Conservation (phyloP, 2,797 vertebrate genomes). For the Eremophila alpestris region DNA sequence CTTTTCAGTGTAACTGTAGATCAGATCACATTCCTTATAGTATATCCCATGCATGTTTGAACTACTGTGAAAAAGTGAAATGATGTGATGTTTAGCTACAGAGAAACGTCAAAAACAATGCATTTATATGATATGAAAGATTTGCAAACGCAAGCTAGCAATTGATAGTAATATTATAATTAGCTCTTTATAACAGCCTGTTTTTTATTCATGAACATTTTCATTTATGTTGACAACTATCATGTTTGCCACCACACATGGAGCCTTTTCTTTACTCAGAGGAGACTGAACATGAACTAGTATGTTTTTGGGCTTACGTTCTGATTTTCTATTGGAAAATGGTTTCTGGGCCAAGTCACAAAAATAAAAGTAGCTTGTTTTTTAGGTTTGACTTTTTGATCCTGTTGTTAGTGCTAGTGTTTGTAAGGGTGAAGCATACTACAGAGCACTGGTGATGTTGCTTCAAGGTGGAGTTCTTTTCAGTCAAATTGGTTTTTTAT, state of each 20-base stretch:
- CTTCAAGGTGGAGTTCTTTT: not conserved
- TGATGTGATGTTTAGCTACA: conserved; percentile 67
- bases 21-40: not conserved
- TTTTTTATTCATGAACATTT: conserved; percentile 70
- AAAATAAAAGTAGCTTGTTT: not conserved
- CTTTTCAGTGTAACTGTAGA: not conserved
- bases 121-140: conserved; percentile 60
- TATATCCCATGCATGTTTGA: not conserved
- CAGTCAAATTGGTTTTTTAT: not conserved
- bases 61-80: conserved; percentile 42
- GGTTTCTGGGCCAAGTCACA: not conserved
- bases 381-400: conserved; percentile 4
- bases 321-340: not conserved
- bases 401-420: not conserved
- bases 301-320: not conserved
- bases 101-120: conserved; percentile 67
- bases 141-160: conserved; percentile 50
- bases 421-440: not conserved
- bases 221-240: conserved; percentile 71
- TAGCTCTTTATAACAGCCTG: conserved; percentile 62
- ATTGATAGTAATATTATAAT: conserved; percentile 71
- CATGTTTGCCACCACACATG: conserved; percentile 34
- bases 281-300: not conserved
- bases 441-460: not conserved
- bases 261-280: not conserved